Conservation (phyloP, 2,888 invertebrate genomes). For the Hoplodrina ambigua region DNA sequence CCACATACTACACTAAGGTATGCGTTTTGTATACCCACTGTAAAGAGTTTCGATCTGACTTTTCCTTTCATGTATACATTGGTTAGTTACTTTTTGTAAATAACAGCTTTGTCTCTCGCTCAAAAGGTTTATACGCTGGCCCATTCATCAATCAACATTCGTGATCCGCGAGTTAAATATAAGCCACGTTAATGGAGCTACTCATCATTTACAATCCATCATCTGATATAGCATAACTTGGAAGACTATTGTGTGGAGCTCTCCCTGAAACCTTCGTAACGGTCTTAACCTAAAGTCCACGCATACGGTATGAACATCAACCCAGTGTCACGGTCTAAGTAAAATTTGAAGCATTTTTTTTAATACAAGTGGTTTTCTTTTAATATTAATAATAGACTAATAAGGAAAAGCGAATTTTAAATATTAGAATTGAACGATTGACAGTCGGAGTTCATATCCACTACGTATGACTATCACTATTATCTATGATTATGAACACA, state of each 20-base stretch:
- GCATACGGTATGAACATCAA: conserved; percentile 8
- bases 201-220: background rate
- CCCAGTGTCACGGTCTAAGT: conserved; percentile 1
- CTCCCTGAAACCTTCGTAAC: conserved; percentile 23
- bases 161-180: conserved; percentile 6
- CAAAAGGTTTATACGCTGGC: conserved; percentile 14
- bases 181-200: background rate
- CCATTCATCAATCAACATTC: background rate
- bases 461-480: background rate
- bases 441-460: conserved; percentile 19
- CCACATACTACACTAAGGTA: background rate
- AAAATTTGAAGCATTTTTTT: conserved; percentile 14
- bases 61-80: conserved; percentile 1
- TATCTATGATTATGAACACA: conserved; percentile 55
- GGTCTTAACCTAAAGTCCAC: conserved; percentile 11
- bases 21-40: conserved; percentile 12
- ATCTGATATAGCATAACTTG: conserved; percentile 28
- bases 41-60: background rate
- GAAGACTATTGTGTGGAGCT: conserved; percentile 38
- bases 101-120: conserved; percentile 7
- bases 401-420: conserved; percentile 43
- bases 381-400: conserved; percentile 34
- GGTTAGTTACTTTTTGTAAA: conserved; percentile 21
- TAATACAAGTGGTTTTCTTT: conserved; percentile 24
- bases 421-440: conserved; percentile 41